Conservation (phyloP, 1,140 invertebrate species). For the Lasioglossum baleicum region DNA sequence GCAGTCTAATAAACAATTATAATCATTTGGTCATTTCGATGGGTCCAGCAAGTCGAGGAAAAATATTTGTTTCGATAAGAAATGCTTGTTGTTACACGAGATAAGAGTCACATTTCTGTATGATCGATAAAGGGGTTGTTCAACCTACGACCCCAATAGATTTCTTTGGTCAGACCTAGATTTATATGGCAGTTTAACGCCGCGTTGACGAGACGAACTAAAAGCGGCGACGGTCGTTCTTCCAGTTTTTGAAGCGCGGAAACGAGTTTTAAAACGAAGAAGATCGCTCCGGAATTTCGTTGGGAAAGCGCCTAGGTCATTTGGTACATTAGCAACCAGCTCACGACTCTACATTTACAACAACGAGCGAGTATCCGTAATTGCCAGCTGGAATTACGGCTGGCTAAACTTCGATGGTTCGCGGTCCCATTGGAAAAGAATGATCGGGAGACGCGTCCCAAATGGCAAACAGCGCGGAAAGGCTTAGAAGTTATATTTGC, state of each 20-base stretch:
- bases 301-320: not conserved
- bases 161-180: too few species aligned
- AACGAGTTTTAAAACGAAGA: not conserved
- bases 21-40: too few species aligned
- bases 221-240: not conserved
- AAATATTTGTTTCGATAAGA: too few species aligned
- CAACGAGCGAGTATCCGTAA: conserved; percentile 3
- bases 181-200: not conserved
- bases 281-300: not conserved
- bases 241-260: not conserved
- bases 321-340: not conserved
- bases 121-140: too few species aligned
- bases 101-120: too few species aligned
- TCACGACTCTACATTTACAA: conserved; percentile 1
- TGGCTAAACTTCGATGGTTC: conserved; percentile 3
- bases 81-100: too few species aligned
- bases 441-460: conserved; percentile 1
- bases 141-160: too few species aligned
- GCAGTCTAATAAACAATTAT: too few species aligned
- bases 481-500: not conserved
- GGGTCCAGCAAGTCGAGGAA: too few species aligned
- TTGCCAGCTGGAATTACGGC: conserved; percentile 3
- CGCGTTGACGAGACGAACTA: not conserved
- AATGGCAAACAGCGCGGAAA: conserved; percentile 1
- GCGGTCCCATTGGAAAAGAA: conserved; percentile 5